Base-by-base conservation (phyloP, 2,888 invertebrate genomes). In the Laspeyria flexula region DNA sequence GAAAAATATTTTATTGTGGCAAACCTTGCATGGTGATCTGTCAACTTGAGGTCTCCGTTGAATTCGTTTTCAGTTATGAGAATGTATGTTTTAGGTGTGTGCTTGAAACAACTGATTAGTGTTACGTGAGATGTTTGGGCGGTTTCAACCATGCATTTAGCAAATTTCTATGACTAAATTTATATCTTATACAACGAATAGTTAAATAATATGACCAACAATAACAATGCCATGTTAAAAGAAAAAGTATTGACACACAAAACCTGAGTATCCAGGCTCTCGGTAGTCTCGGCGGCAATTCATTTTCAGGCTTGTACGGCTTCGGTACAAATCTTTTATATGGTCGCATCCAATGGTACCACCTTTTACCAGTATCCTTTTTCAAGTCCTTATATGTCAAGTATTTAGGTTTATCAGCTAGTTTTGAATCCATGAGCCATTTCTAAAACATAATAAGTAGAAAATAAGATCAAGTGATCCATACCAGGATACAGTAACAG, bases 291-390 rank as follows among this genome's bases (percentile, higher is more conserved):
- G 85, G 79, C 1, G 84, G 81, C 13, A 86, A 41, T 1, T 80
- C 79, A 25, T 79, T 82, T 1, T 74, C 75, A 1, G 86, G 83
- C 54, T 80, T 84, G 52, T 65, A 75, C 0, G 87, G 80, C 29
- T 75, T 68, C 0, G 86, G 81, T 29, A 73, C 55, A 45, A 85
- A 90, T 48, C 86, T 77, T 2, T 75, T 75, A 53, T 86, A 90
- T 0, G 92, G 90, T 5, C 92, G 79, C 92, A 92, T 92, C 92
- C 92, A 92, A 38, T 88, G 86, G 48, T 92, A 92, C 55, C 87
- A 90, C 0, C 90, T 90, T 77, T 91, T 91, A 1, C 85, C 86
- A 0, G 49, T 16, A 43, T 90, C 86, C 27, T 74, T 63, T 54
- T 85, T 86, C 27, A 90, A 67, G 63, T 91, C 86, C 54, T 86